Conservation (phyloP, 2,888 invertebrate genomes). For the Eupithecia dodoneata region DNA sequence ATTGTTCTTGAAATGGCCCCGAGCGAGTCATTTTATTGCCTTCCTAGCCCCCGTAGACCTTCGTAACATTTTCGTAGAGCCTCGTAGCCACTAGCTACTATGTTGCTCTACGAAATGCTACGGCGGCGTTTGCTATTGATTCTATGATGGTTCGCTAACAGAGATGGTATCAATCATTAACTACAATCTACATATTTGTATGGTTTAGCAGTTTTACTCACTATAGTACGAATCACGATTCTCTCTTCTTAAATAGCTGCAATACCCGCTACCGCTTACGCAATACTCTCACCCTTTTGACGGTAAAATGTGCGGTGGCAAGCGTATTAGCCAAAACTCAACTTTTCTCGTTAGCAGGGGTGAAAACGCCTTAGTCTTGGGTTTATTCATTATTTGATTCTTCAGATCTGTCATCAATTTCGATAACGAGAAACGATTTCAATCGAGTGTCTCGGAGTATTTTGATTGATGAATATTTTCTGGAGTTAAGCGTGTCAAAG, state of each 20-base stretch:
- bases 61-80: neutral
- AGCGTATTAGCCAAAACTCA: slow-evolving; percentile 72
- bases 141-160: no score
- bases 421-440: slow-evolving; percentile 27
- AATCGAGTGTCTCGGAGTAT: slow-evolving; percentile 24
- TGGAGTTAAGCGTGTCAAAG: slow-evolving; percentile 17
- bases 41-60: neutral
- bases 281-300: slow-evolving; percentile 45
- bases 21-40: neutral
- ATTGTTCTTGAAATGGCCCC: neutral
- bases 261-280: slow-evolving; percentile 38
- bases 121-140: no score
- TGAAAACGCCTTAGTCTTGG: slow-evolving; percentile 71
- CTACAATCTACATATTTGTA: no score
- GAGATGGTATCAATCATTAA: no score
- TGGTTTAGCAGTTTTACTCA: no score
- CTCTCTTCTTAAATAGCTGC: neutral
- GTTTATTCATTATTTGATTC: slow-evolving; percentile 78
- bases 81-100: neutral
- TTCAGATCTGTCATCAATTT: slow-evolving; percentile 73
- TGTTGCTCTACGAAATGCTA: neutral
- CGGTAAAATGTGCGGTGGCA: slow-evolving; percentile 63
- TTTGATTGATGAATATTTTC: slow-evolving; percentile 29
- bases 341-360: slow-evolving; percentile 78
- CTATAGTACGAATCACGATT: no score